Base-by-base conservation (phyloP, 2,797 vertebrate genomes). In the Gymnocypris eckloni region DNA sequence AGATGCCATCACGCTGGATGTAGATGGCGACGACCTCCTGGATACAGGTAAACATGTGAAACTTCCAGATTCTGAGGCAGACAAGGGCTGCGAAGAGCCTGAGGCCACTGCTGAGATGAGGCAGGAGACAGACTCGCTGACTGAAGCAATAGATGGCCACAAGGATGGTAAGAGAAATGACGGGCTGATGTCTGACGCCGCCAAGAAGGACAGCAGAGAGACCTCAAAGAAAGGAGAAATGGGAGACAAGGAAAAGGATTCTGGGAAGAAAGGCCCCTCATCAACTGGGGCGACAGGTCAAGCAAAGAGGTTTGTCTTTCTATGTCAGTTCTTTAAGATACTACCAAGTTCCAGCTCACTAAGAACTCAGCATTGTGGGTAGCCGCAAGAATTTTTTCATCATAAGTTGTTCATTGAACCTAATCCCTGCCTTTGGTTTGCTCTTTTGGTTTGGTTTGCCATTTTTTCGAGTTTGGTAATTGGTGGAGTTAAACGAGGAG, bases 291-390 rank as follows among this genome's bases (percentile, higher is more conserved):
- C 97, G 92, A 96, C 98, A 96, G 97, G 98, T 98, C 98, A 98
- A 99, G 98, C 97, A 98, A 99, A 99, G 98, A 99, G 98, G 98
- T 99, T 99, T 98, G 98, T 99, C 98, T 99, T 99, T 99, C 97
- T 99, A 99, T 99, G 98, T 99, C 98, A 97, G 98, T 99, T 99
- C 96, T 99, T 99, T 99, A 96, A 95, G 90, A 89, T 91, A 87
- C 90, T 95, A 94, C 94, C 94, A 95, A 97, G 97, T 98, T 95
- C 97, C 97, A 98, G 96, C 97, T 97, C 97, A 94, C 96, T 99
- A 97, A 96, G 97, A 97, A 97, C 96, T 95, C 97, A 97, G 92
- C 98, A 97, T 98, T 99, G 97, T 98, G 97, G 97, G 97, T 99
- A 99, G 98, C 97, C 91, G 97, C 97, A 98, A 98, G 97, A 98